Evolutionary conservation across 2,888 invertebrate genomes (phyloP), one percentile per base, ranked within the genome.

Genomic region (Drosophila mulleri): DNA sequence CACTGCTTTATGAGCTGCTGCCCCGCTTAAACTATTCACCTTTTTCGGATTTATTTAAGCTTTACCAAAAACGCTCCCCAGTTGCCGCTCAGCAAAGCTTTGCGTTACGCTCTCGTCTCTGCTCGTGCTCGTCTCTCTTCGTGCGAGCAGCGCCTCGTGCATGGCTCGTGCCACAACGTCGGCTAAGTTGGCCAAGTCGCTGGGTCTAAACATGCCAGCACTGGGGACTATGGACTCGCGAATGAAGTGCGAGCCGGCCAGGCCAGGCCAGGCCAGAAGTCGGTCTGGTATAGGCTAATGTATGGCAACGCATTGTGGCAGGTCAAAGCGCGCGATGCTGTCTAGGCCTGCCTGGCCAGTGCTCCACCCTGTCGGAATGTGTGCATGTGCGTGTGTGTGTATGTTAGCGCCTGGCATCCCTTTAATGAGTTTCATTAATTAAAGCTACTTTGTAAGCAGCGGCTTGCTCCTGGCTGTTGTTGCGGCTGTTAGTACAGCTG

Each of bases 391-490:
- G n/a, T 5, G 47, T 48, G 26, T 48, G 26, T 48, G 47, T 26
- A 26, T n/a, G 9, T 48, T 48, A n/a, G 64, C 62, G 57, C 70
- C 14, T 72, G 73, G 76, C 75, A 80, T 70, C 70, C 57, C 85
- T 88, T 88, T 88, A 89, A 88, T 89, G 89, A 86, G 85, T 84
- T 84, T 74, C 86, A 88, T 88, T 88, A 89, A 83, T 88, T 88
- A 89, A 88, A 88, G 88, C 80, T 82, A 88, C 88, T 88, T 88
- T 80, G 88, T 85, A 57, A 56, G 61, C 75, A 54, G 75, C 59
- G 70, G 69, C 60, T 50, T 65, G 75, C 45, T 58, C 32, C 32
- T 56, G 53, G 39, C 39, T 44, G 57, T 64, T 62, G 57, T 58
- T 69, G 57, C 58, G 66, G 42, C 50, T 75, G 67, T 54, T 80